phyloP scores from a whole-genome alignment of 2,113 vertebrate species.

The Ophiodon elongatus region DNA sequence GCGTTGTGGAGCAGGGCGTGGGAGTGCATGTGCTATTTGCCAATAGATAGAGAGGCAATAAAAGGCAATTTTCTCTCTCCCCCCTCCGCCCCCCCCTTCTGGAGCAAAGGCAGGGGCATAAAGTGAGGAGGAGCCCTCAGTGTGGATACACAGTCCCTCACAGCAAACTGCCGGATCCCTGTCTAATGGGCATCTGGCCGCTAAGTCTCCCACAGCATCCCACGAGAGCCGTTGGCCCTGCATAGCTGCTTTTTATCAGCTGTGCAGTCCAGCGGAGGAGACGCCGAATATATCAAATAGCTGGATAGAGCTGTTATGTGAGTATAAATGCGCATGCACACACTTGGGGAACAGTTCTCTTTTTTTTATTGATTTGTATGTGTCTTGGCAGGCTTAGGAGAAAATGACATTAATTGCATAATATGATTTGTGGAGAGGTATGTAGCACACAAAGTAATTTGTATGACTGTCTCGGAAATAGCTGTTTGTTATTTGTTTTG shows the following conservation, averaged over 20 bases:
- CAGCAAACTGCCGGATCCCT: constrained; percentile 35
- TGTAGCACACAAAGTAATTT: constrained; percentile 17
- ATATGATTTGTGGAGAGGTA: constrained; percentile 41
- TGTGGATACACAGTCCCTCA: constrained; percentile 37
- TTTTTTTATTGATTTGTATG: constrained; percentile 39
- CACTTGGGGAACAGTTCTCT: neutral
- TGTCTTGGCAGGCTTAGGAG: constrained; percentile 18
- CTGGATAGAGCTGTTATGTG: constrained; percentile 47
- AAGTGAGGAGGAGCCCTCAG: constrained; percentile 52
- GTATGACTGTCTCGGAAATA: constrained; percentile 13
- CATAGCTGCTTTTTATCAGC: constrained; percentile 64
- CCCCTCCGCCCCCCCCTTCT: constrained; percentile 47
- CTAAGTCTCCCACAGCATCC: constrained; percentile 53
- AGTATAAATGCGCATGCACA: constrained; percentile 50
- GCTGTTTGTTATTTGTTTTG: constrained; percentile 13
- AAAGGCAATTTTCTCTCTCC: constrained; percentile 51
- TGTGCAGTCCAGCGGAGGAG: constrained; percentile 47
- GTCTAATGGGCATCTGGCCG: constrained; percentile 70
- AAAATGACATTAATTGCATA: constrained; percentile 42
- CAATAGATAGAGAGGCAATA: constrained; percentile 72
- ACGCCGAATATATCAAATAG: constrained; percentile 38
- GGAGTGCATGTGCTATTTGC: constrained; percentile 55
- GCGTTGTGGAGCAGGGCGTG: constrained; percentile 40
- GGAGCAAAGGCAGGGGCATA: constrained; percentile 39
- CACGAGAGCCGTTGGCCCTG: constrained; percentile 40